phyloP scores from a whole-genome alignment of 2,797 vertebrate genomes.

The Xenopus petersii region DNA sequence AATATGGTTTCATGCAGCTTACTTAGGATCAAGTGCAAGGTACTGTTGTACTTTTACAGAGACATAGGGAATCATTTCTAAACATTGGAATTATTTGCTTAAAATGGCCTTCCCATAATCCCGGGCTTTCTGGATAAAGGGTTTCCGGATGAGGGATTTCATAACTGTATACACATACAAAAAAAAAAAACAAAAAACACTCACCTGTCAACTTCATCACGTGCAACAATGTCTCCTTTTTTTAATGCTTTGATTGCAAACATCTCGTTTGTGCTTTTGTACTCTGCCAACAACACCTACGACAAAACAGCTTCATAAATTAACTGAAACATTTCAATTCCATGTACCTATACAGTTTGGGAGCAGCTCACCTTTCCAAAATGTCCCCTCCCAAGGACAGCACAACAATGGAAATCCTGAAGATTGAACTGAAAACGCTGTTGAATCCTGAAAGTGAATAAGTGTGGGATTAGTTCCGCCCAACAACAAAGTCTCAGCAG shows the following conservation, averaged over 20 bases:
- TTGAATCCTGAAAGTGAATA: conserved; percentile 74
- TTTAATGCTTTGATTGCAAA: conserved; percentile 99
- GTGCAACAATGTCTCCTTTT: conserved; percentile 96
- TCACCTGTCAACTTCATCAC: conserved; percentile 98
- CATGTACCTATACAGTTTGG: too few relatives aligned
- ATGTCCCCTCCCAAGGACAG: conserved; percentile 95
- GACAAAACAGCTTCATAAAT: conserved; percentile 38
- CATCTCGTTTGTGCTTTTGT: conserved; percentile 98
- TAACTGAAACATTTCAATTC: too few relatives aligned
- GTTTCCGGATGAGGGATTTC: too few relatives aligned
- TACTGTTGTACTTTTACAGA: too few relatives aligned
- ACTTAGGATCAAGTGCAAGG: too few relatives aligned
- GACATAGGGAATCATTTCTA: too few relatives aligned
- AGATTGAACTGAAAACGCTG: conserved; percentile 88
- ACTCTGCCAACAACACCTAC: conserved; percentile 93
- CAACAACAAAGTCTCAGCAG: background rate
- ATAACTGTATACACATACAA: background rate
- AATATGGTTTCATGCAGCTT: too few relatives aligned
- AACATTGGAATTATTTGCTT: too few relatives aligned
- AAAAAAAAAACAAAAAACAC: conserved; percentile 45
- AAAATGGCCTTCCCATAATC: too few relatives aligned
- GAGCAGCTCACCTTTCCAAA: conserved; percentile 86
- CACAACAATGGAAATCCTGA: conserved; percentile 91
- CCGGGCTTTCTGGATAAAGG: too few relatives aligned
- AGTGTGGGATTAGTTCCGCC: background rate